These are phyloP conservation scores for Polypterus senegalus DNA, from an alignment of 2,113 vertebrate genomes.

Conservation along the genomic window DNA sequence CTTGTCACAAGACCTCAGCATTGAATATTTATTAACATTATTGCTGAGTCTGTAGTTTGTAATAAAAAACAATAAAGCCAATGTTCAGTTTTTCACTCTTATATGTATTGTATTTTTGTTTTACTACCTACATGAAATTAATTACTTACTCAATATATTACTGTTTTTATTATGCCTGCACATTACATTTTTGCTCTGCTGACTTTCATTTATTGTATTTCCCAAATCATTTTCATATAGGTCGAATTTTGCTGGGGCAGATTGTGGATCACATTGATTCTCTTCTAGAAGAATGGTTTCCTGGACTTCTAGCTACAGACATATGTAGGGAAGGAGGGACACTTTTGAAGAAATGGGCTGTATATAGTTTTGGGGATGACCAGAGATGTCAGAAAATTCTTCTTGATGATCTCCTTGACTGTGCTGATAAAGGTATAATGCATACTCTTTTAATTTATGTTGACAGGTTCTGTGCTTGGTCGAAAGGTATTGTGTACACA, in stretches of 20 bases:
- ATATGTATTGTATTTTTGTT: no score
- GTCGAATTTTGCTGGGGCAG: slow-evolving; percentile 79
- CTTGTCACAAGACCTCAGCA: no score
- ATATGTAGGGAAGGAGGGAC: slow-evolving; percentile 81
- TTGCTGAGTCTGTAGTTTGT: no score
- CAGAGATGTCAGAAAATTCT: slow-evolving; percentile 72
- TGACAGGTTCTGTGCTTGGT: no score
- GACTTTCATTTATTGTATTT: no score
- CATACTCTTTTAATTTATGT: not conserved
- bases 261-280: slow-evolving; percentile 94
- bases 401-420: slow-evolving; percentile 74
- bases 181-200: no score
- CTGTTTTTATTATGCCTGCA: no score
- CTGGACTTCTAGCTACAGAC: slow-evolving; percentile 78
- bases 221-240: slow-evolving; percentile 31
- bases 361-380: slow-evolving; percentile 79
- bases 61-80: no score
- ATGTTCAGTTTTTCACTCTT: no score
- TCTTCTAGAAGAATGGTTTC: slow-evolving; percentile 94
- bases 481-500: not conserved
- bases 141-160: no score
- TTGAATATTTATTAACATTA: no score
- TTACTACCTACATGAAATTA: no score
- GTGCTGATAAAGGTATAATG: slow-evolving; percentile 60
- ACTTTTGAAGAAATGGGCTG: slow-evolving; percentile 84